These are phyloP conservation scores for Dicerorhinus sumatrensis DNA, from an alignment of 2,113 vertebrate genomes.

Conservation along the genomic window DNA sequence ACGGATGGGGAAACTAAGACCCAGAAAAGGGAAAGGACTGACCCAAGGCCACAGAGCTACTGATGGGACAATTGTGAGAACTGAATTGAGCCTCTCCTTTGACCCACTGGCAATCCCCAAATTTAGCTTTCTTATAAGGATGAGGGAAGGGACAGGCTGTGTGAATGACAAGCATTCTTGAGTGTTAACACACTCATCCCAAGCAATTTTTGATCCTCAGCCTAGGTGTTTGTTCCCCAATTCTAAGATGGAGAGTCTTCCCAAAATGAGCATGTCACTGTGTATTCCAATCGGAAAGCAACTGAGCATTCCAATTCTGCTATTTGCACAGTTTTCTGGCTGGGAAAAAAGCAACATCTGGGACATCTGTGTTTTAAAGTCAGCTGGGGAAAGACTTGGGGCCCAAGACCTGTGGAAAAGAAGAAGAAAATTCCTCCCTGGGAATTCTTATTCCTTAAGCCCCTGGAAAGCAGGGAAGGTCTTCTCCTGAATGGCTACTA, in stretches of 20 bases:
- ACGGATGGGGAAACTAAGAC: background rate
- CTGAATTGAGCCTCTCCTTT: background rate
- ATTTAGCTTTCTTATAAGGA: background rate
- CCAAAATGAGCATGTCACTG: background rate
- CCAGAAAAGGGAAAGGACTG: background rate
- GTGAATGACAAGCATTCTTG: background rate
- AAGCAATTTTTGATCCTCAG: no score
- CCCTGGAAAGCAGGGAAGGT: background rate
- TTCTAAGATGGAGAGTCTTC: background rate
- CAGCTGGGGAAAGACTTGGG: background rate
- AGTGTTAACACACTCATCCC: background rate
- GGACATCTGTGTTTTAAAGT: background rate
- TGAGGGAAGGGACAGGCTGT: background rate
- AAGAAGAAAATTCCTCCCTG: background rate
- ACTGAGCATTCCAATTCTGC: background rate
- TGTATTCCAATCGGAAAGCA: background rate
- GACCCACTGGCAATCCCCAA: background rate
- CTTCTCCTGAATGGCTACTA: no score
- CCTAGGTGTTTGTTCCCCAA: background rate
- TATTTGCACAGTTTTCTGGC: background rate
- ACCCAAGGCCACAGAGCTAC: background rate
- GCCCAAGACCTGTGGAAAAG: background rate
- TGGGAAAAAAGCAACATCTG: background rate
- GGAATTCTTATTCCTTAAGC: background rate
- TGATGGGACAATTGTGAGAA: fast-evolving